Evolutionary conservation across 2,888 invertebrate species (phyloP).

Genomic region (Parochlus steinenii): DNA sequence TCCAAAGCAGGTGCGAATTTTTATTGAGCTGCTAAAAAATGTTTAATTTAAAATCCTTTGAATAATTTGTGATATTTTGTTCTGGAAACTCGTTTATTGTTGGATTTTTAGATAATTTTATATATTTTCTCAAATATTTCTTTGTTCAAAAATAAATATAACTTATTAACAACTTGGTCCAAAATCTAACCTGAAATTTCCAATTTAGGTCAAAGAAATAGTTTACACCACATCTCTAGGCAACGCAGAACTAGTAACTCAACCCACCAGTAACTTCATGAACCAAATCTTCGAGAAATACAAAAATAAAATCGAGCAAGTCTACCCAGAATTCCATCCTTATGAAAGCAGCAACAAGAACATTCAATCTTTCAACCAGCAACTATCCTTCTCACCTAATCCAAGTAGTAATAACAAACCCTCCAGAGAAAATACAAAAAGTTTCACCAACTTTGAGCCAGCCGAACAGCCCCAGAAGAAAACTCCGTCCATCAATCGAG

Average conservation of each 20-base stretch:
- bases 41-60: no score
- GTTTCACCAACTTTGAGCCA: slow-evolving; percentile 10
- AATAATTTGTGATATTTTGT: no score
- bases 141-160: no score
- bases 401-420: slow-evolving; percentile 24
- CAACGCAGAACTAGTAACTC: no score
- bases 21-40: no score
- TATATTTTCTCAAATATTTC: no score
- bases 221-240: slow-evolving; percentile 1
- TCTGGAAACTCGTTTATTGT: no score
- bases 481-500: slow-evolving; percentile 3
- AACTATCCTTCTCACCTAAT: slow-evolving; percentile 16
- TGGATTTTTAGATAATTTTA: no score
- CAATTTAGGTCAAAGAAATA: slow-evolving; percentile 19
- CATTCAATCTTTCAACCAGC: slow-evolving; percentile 16
- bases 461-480: slow-evolving; percentile 8
- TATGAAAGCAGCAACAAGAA: slow-evolving; percentile 31
- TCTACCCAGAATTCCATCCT: slow-evolving; percentile 52
- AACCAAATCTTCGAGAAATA: slow-evolving; percentile 56
- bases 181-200: slow-evolving; percentile 25
- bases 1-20: slow-evolving; percentile 28
- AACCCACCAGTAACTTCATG: no score
- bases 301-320: slow-evolving; percentile 58
- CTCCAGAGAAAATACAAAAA: slow-evolving; percentile 26
- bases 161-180: slow-evolving; percentile 8